Evolutionary conservation across 2,797 vertebrate genomes (phyloP).

Genomic region (Gallinago solitaria): DNA sequence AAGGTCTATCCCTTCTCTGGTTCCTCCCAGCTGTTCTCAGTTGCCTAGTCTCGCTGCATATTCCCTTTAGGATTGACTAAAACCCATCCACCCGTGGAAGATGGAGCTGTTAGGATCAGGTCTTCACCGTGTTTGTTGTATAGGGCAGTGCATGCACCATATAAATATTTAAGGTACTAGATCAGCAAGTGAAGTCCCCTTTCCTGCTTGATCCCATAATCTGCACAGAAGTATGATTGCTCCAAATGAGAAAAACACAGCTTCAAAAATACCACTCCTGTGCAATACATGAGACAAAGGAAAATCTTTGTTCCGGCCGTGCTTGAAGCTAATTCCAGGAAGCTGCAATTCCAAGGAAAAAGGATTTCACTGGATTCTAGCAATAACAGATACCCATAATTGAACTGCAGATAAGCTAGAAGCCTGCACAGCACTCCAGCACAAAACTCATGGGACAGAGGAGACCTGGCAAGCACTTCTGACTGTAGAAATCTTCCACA

Average conservation of each 20-base stretch:
- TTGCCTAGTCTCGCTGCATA: background rate
- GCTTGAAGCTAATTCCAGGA: background rate
- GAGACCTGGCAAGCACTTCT: background rate
- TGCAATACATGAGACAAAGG: background rate
- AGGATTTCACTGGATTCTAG: background rate
- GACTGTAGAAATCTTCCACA: background rate
- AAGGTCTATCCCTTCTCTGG: background rate
- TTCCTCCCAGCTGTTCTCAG: background rate
- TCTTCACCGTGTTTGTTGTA: background rate
- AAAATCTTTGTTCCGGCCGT: background rate
- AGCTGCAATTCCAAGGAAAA: background rate
- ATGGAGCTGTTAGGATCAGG: background rate
- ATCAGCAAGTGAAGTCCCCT: background rate
- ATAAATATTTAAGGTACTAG: background rate
- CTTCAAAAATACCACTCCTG: background rate
- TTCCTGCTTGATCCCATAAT: background rate
- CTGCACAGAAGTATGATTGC: background rate
- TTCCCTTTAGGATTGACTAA: background rate
- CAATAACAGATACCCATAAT: background rate
- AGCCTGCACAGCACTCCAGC: background rate
- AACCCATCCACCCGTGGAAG: background rate
- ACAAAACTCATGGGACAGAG: background rate
- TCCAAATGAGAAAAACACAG: background rate
- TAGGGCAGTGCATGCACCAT: background rate
- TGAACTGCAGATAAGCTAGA: background rate